phyloP scores from a whole-genome alignment of 2,113 vertebrate genomes.

The Antidorcas marsupialis region DNA sequence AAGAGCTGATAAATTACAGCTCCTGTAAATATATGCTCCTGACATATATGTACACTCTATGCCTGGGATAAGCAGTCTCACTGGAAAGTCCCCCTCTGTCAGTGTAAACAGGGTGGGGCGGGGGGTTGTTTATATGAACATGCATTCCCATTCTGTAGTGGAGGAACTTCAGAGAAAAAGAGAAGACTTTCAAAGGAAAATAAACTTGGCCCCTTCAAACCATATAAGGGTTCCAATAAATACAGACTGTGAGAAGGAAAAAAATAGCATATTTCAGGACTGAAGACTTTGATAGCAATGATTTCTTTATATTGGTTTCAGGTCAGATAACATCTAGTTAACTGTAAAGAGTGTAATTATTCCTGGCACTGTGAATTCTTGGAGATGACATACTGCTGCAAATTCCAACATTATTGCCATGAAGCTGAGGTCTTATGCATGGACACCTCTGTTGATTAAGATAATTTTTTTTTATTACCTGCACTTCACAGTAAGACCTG shows the following conservation, averaged over 20 bases:
- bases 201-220: not conserved
- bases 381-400: not conserved
- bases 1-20: not conserved
- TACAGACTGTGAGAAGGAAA: not conserved
- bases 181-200: not conserved
- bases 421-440: not conserved
- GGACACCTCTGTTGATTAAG: not conserved
- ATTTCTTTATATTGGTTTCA: not conserved
- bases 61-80: not conserved
- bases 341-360: not conserved
- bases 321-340: not conserved
- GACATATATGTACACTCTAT: not conserved
- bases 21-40: not conserved
- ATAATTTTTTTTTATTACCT: slow-evolving; percentile 32
- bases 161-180: not conserved
- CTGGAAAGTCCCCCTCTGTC: not conserved
- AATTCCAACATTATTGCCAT: not conserved
- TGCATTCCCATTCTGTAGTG: not conserved
- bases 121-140: not conserved
- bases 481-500: slow-evolving; percentile 16
- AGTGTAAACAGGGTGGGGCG: not conserved
- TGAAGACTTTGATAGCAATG: not conserved
- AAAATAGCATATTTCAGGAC: not conserved
- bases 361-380: not conserved
- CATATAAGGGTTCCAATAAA: not conserved